Evolutionary conservation across 2,888 invertebrate species (phyloP).

Genomic region (Apomyelois bistriatella): DNA sequence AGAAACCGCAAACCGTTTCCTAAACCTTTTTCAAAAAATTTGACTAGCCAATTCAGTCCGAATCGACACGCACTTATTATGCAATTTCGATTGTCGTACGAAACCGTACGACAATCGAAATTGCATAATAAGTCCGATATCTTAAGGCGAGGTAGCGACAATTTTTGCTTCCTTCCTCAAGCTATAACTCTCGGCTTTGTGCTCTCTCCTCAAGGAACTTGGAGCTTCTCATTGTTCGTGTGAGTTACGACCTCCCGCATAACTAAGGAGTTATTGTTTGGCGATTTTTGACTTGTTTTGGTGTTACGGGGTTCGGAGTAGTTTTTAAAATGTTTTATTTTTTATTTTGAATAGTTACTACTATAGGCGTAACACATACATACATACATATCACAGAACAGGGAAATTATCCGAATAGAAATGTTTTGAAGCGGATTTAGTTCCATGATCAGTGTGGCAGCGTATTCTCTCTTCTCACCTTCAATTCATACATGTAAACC

Average conservation of each 20-base stretch:
- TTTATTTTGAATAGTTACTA: too few relatives aligned
- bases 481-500: too few relatives aligned
- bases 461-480: too few relatives aligned
- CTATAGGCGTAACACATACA: too few relatives aligned
- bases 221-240: conserved; percentile 12
- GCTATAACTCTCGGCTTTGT: conserved; percentile 26
- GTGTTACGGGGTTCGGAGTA: background rate
- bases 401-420: too few relatives aligned
- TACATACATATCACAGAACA: too few relatives aligned
- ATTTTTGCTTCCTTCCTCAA: conserved; percentile 25
- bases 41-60: too few relatives aligned
- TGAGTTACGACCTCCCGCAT: conserved; percentile 12
- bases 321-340: background rate
- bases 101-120: background rate
- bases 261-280: conserved; percentile 20
- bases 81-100: background rate
- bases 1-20: too few relatives aligned
- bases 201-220: conserved; percentile 21
- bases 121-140: background rate
- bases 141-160: conserved; percentile 12
- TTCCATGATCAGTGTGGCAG: too few relatives aligned
- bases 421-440: too few relatives aligned
- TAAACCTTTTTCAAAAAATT: too few relatives aligned
- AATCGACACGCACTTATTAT: background rate
- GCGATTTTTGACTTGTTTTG: conserved; percentile 20